Conservation (phyloP, 2,113 vertebrate species). For the Syngnathoides biaculeatus region DNA sequence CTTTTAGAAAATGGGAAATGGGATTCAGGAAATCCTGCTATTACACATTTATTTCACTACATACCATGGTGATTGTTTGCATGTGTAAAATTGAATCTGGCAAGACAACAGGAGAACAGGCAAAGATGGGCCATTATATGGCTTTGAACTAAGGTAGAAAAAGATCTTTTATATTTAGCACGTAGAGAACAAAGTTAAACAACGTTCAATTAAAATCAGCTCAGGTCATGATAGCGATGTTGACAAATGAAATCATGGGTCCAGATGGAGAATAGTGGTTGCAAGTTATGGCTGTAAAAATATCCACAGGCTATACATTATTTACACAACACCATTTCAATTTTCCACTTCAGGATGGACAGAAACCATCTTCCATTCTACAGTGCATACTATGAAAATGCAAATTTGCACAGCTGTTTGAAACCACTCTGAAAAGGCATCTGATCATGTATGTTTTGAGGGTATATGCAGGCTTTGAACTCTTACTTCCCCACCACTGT, state of each 20-base stretch:
- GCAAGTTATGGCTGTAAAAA: background rate
- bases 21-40: constrained; percentile 32
- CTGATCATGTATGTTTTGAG: background rate
- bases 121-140: constrained; percentile 15
- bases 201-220: constrained; percentile 5
- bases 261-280: background rate
- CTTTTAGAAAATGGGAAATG: constrained; percentile 31
- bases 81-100: background rate
- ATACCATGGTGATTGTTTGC: background rate
- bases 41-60: background rate
- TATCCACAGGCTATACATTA: background rate
- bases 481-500: background rate
- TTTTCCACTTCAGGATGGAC: background rate
- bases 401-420: background rate
- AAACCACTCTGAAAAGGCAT: background rate
- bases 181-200: background rate
- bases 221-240: background rate
- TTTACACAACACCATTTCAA: background rate
- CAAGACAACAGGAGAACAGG: constrained; percentile 15
- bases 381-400: too few species aligned
- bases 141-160: background rate
- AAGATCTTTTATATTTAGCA: background rate
- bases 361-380: background rate
- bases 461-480: background rate
- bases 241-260: background rate